Evolutionary conservation across 2,888 invertebrate species (phyloP).

Genomic region (Pterobdella sp.): DNA sequence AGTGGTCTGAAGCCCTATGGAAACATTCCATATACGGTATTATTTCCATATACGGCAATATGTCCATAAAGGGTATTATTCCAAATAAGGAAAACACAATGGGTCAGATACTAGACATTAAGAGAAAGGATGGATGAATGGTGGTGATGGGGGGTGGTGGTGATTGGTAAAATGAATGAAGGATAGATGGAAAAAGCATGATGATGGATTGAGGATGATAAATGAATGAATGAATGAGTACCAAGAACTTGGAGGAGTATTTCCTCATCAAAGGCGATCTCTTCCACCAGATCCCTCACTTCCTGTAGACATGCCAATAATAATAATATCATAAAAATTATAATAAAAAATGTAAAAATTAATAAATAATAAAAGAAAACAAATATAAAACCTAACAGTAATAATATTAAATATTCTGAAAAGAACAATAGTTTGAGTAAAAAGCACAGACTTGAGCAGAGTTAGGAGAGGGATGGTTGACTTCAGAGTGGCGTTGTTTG

Average conservation of each 20-base stretch:
- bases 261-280: conserved; percentile 19
- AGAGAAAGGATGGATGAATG: neutral
- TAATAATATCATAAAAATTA: neutral
- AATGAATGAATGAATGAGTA: conserved; percentile 6
- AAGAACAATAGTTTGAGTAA: no score
- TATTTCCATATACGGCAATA: no score
- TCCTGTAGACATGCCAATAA: neutral
- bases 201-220: neutral
- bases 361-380: neutral
- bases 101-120: neutral
- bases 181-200: neutral
- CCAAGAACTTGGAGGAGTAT: conserved; percentile 22
- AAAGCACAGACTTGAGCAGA: neutral
- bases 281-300: conserved; percentile 23
- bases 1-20: conserved; percentile 79
- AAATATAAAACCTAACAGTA: neutral
- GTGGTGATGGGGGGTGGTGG: neutral
- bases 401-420: neutral
- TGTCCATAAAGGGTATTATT: neutral
- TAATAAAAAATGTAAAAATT: neutral
- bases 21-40: no score
- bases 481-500: conserved; percentile 46
- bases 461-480: neutral
- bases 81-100: neutral
- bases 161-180: neutral